Percentiles rank a stretch among this genome's conserved stretches.
Conservation (phyloP, 1,140 invertebrate genomes). For the Monochamus saltuarius region DNA sequence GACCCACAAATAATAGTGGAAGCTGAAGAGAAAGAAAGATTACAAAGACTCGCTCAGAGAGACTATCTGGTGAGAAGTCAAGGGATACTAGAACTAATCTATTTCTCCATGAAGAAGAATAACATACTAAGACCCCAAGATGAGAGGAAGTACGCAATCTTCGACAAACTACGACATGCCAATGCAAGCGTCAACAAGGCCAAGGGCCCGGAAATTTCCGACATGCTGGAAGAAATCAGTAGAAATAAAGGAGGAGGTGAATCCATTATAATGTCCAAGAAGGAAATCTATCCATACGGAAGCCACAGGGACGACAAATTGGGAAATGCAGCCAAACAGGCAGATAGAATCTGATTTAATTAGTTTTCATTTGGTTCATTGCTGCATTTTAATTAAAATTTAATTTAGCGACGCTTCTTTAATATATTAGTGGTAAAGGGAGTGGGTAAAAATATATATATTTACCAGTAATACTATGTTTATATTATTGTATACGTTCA, state of each 20-base stretch:
- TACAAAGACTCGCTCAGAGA: slow-evolving; percentile 59
- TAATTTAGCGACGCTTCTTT: too few species aligned
- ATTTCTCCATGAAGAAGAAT: slow-evolving; percentile 56
- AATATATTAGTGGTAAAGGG: too few species aligned
- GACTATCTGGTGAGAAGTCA: slow-evolving; percentile 65
- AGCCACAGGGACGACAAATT: too few species aligned
- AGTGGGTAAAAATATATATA: too few species aligned
- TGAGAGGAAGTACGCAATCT: slow-evolving; percentile 54
- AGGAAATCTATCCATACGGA: slow-evolving; percentile 56
- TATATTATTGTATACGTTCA: too few species aligned
- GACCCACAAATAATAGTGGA: slow-evolving; percentile 65
- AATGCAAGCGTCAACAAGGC: slow-evolving; percentile 32
- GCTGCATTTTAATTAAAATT: too few species aligned
- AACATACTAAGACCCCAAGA: slow-evolving; percentile 53
- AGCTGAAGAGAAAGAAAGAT: slow-evolving; percentile 63
- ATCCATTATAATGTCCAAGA: not conserved
- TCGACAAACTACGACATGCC: slow-evolving; percentile 44
- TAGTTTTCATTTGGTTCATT: too few species aligned
- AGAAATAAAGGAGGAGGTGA: slow-evolving; percentile 25
- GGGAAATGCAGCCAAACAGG: too few species aligned
- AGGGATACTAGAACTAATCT: slow-evolving; percentile 63
- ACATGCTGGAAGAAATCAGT: slow-evolving; percentile 37
- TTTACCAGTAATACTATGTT: too few species aligned
- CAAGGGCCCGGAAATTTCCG: slow-evolving; percentile 35
- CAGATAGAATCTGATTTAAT: too few species aligned